A percentile compares a stretch with the other conserved stretches of the same genome.
Evolutionary conservation across 2,113 vertebrate genomes (phyloP).

Genomic region (Plectropomus leopardus): DNA sequence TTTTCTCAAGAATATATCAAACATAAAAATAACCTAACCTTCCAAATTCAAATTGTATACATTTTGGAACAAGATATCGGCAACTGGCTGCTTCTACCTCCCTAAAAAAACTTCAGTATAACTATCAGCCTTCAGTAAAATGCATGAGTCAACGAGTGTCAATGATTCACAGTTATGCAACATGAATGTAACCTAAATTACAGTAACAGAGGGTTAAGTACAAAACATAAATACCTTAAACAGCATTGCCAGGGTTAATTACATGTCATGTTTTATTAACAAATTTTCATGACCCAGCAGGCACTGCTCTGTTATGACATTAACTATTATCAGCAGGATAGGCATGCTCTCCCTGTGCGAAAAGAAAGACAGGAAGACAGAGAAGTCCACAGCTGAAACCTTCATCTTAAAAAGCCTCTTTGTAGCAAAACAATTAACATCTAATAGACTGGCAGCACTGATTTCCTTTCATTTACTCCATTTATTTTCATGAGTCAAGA

Average conservation of each 20-base stretch:
- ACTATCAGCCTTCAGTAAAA: conserved; percentile 1
- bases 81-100: no score
- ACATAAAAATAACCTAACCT: no score
- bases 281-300: conserved; percentile 20
- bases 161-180: conserved; percentile 49
- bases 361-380: not conserved
- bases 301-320: conserved; percentile 3
- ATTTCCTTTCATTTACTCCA: conserved; percentile 29
- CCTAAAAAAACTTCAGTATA: not conserved
- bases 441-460: not conserved
- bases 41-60: no score
- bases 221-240: conserved; percentile 29
- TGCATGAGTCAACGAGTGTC: conserved; percentile 11
- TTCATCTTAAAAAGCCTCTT: not conserved
- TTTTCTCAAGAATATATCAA: no score
- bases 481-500: conserved; percentile 12
- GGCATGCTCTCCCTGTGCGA: not conserved
- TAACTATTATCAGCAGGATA: conserved; percentile 4
- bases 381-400: not conserved
- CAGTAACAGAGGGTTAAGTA: conserved; percentile 7
- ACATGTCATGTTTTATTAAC: conserved; percentile 42
- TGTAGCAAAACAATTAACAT: conserved; percentile 27
- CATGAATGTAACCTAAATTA: conserved; percentile 41
- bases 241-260: conserved; percentile 36
- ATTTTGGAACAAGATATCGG: not conserved